Base-by-base conservation (phyloP, 2,888 invertebrate species). In the Entomobrya multifasciata region DNA sequence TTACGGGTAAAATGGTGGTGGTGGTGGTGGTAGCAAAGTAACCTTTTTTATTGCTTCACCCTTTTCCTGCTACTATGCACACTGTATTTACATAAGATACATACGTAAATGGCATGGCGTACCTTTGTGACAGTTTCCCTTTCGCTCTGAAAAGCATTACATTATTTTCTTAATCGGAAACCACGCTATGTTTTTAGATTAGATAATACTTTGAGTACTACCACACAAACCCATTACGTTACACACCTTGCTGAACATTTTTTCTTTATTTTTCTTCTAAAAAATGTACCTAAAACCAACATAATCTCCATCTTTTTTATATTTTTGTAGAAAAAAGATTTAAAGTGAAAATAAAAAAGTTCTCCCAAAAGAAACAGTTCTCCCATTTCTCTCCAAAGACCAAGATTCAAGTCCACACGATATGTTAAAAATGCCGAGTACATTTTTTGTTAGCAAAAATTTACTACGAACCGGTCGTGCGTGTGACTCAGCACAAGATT, bases 401-500 rank as follows among this genome's bases (percentile, higher is more conserved):
- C 25, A 22, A 2, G n/a, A 22, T 15, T 30, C 6, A 27, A 11
- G 5, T 36, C 36, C 36, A 36, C 36, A 36, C 8, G 36, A 36
- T 8, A 36, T 36, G 36, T 36, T 36, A 36, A 36, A 36, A 36
- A 36, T 4, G 36, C 4, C 8, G 8, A 36, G 4, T 65, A 22
- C 30, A 30, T 57, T 57, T 25, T 57, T 22, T 22, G 17, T 20
- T 17, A 57, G 25, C 20, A 57, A 57, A 57, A 4, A 36, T 36
- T 36, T 25, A 47, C 70, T 70, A 70, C 25, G 27, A 72, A 55
- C 55, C 41, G 25, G 77, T 77, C 77, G 57, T 77, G 77, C 44
- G 60, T 77, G 77, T 77, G 77, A 77, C 77, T 77, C 20, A n/a
- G 8, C 13, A 74, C 36, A 77, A 77, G 77, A 77, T 77, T 77